A percentile compares a stretch with the other conserved stretches of the same genome.
Conservation (phyloP, 1,140 invertebrate species). For the Hetaerina americana region DNA sequence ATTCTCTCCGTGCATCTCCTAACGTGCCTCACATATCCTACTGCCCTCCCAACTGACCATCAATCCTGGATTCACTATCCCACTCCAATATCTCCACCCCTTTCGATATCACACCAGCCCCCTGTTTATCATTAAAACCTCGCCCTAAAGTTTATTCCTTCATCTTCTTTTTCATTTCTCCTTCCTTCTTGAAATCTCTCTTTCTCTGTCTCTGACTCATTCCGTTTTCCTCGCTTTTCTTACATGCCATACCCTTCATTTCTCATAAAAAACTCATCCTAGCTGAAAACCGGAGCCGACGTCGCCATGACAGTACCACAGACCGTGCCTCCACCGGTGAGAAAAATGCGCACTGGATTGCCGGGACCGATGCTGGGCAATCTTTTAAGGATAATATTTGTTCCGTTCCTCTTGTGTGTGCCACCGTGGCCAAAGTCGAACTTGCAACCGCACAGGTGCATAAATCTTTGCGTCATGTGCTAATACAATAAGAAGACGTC, state of each 20-base stretch:
- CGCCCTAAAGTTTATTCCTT: not conserved
- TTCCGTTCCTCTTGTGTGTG: not conserved
- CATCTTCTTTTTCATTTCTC: not conserved
- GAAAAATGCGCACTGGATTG: not conserved
- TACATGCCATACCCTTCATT: no score
- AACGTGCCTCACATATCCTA: no score
- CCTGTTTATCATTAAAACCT: not conserved
- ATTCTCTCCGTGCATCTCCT: no score
- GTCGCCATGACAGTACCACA: not conserved
- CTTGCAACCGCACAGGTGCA: not conserved
- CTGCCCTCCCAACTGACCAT: no score
- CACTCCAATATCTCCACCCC: not conserved
- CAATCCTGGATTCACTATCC: not conserved
- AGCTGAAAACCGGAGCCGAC: no score
- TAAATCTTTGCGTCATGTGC: not conserved
- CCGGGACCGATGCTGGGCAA: not conserved
- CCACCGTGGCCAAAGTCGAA: not conserved
- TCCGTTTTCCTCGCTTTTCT: not conserved
- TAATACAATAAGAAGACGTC: no score
- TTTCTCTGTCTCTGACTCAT: not conserved
- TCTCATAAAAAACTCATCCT: no score
- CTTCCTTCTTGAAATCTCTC: not conserved
- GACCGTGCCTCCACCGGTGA: not conserved
- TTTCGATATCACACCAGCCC: not conserved
- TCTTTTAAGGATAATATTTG: conserved; percentile 1